Conservation (phyloP, 1,140 invertebrate genomes). For the Leucophenga varia region DNA sequence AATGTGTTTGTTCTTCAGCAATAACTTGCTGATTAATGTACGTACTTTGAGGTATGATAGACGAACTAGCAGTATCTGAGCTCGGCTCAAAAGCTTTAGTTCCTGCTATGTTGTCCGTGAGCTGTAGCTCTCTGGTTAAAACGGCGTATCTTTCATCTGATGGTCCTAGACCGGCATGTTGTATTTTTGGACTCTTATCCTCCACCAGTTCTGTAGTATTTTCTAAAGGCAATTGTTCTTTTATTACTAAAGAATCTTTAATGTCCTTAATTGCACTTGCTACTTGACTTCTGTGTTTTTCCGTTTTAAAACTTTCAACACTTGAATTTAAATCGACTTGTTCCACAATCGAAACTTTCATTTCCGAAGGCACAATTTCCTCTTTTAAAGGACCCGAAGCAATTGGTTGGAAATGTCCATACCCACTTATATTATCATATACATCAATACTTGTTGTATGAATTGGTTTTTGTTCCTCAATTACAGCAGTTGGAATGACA, state of each 20-base stretch:
- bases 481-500: too few relatives aligned
- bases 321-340: conserved; percentile 61
- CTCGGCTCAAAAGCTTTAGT: not conserved
- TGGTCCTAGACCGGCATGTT: conserved; percentile 8
- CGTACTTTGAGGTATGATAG: conserved; percentile 24
- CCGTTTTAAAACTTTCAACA: conserved; percentile 41
- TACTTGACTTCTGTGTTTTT: conserved; percentile 13
- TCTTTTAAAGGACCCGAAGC: conserved; percentile 6
- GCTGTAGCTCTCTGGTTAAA: conserved; percentile 20
- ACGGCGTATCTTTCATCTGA: conserved; percentile 11
- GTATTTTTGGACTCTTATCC: conserved; percentile 26
- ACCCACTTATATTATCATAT: conserved; percentile 35
- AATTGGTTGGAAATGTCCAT: conserved; percentile 33
- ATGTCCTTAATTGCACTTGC: conserved; percentile 2
- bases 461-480: conserved; percentile 10
- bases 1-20: conserved; percentile 22
- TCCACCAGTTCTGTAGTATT: conserved; percentile 31
- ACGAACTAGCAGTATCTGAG: conserved; percentile 13
- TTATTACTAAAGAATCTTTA: conserved; percentile 29
- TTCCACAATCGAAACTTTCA: conserved; percentile 61
- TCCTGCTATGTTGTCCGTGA: conserved; percentile 20
- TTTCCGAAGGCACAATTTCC: conserved; percentile 10
- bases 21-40: conserved; percentile 27
- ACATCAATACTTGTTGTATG: conserved; percentile 27
- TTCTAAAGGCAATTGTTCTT: conserved; percentile 40